These are phyloP conservation scores for Timandra comae DNA, from an alignment of 2,888 invertebrate species.

Conservation along the genomic window DNA sequence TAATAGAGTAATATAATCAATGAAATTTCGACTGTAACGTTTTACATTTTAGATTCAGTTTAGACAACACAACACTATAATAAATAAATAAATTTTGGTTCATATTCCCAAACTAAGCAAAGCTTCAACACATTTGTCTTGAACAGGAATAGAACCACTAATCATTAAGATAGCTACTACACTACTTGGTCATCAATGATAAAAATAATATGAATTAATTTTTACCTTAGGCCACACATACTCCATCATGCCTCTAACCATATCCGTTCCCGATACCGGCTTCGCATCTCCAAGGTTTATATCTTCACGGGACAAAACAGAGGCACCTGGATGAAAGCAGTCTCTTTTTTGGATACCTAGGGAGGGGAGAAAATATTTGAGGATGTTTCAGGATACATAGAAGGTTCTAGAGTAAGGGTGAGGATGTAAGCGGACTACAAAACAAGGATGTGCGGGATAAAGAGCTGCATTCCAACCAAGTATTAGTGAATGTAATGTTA, in stretches of 20 bases:
- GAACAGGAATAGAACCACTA: no score
- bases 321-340: slow-evolving; percentile 95
- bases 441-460: slow-evolving; percentile 19
- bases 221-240: slow-evolving; percentile 96
- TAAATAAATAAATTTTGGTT: no score
- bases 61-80: no score
- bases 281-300: slow-evolving; percentile 77
- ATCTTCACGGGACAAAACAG: slow-evolving; percentile 80
- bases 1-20: not conserved
- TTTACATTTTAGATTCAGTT: not conserved
- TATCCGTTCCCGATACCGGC: slow-evolving; percentile 83
- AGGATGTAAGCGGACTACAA: slow-evolving; percentile 27
- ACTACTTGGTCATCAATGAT: no score
- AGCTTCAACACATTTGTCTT: no score
- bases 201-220: no score
- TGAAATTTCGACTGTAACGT: not conserved
- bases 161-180: no score
- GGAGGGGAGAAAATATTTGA: slow-evolving; percentile 39
- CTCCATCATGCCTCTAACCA: slow-evolving; percentile 90
- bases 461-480: slow-evolving; percentile 71
- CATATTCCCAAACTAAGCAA: no score
- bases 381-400: slow-evolving; percentile 21
- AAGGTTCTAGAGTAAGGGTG: slow-evolving; percentile 15
- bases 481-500: slow-evolving; percentile 40
- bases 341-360: slow-evolving; percentile 80